Evolutionary conservation across 2,797 vertebrate genomes (phyloP).

Genomic region (Sciaenops ocellatus): DNA sequence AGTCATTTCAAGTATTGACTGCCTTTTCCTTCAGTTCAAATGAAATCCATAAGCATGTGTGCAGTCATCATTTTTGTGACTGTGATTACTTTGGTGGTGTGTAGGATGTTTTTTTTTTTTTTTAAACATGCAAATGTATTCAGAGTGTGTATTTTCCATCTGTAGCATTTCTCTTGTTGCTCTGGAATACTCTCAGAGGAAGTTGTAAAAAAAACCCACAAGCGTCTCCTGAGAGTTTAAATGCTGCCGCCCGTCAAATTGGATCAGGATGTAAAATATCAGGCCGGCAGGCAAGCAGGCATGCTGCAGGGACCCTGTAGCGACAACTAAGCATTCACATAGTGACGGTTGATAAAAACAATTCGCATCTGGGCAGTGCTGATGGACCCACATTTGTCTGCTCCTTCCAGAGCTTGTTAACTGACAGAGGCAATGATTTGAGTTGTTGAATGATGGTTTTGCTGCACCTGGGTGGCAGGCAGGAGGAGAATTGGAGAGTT

Average conservation of each 20-base stretch:
- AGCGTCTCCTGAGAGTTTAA: constrained; percentile 43
- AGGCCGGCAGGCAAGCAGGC: constrained; percentile 25
- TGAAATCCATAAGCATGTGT: constrained; percentile 16
- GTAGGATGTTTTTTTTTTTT: constrained; percentile 36
- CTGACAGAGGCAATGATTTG: constrained; percentile 62
- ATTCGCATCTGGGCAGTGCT: constrained; percentile 39
- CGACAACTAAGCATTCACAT: constrained; percentile 46
- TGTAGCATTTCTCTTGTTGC: constrained; percentile 19
- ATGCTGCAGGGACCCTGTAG: constrained; percentile 30
- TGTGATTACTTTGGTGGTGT: constrained; percentile 48
- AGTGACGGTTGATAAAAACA: constrained; percentile 61
- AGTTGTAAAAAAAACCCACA: constrained; percentile 30
- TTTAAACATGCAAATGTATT: constrained; percentile 41
- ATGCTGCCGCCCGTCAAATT: constrained; percentile 53
- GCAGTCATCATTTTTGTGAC: constrained; percentile 42
- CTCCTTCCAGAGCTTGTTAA: constrained; percentile 53
- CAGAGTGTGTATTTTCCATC: constrained; percentile 22
- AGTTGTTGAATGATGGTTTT: constrained; percentile 63
- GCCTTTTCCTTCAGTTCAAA: constrained; percentile 14
- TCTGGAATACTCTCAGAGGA: constrained; percentile 30
- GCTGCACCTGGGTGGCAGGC: constrained; percentile 45
- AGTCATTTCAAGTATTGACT: constrained; percentile 28
- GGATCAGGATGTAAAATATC: constrained; percentile 64
- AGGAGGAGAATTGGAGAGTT: constrained; percentile 52
- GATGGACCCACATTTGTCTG: constrained; percentile 59